A percentile compares a stretch with the other conserved stretches of the same genome.
phyloP scores from a whole-genome alignment of 1,140 invertebrate genomes.

The Helicorthomorpha holstii region DNA sequence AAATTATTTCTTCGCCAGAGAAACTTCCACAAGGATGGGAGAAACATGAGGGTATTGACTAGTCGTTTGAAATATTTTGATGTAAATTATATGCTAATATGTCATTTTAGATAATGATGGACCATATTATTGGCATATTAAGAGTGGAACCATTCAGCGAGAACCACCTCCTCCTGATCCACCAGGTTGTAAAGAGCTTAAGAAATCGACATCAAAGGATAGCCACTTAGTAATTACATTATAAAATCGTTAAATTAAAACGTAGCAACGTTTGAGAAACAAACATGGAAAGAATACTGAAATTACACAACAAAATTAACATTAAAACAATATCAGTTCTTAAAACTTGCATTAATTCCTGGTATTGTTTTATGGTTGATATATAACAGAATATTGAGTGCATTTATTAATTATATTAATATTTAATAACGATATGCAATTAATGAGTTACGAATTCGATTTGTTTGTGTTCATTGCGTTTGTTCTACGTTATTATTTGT shows the following conservation, averaged over 20 bases:
- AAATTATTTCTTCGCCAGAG: constrained; percentile 11
- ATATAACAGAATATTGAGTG: no score
- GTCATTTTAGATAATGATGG: constrained; percentile 64
- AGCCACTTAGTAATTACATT: not conserved
- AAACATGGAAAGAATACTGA: not conserved
- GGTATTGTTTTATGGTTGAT: no score
- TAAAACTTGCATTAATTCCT: no score
- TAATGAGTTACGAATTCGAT: no score
- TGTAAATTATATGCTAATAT: not conserved
- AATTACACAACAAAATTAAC: no score
- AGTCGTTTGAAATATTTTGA: not conserved
- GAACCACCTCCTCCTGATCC: constrained; percentile 50
- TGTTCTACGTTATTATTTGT: no score
- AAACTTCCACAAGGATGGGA: constrained; percentile 71
- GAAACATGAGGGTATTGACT: constrained; percentile 61
- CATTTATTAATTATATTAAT: no score
- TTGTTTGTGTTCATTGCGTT: no score
- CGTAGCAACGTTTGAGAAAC: not conserved
- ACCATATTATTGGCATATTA: constrained; percentile 96
- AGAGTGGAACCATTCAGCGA: constrained; percentile 89
- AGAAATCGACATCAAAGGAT: not conserved
- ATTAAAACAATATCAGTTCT: no score
- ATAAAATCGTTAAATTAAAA: not conserved
- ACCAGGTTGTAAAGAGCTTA: constrained; percentile 1
- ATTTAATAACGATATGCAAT: no score